These are phyloP conservation scores for Tachysurus fulvidraco DNA, from an alignment of 2,113 vertebrate genomes.

Conservation along the genomic window DNA sequence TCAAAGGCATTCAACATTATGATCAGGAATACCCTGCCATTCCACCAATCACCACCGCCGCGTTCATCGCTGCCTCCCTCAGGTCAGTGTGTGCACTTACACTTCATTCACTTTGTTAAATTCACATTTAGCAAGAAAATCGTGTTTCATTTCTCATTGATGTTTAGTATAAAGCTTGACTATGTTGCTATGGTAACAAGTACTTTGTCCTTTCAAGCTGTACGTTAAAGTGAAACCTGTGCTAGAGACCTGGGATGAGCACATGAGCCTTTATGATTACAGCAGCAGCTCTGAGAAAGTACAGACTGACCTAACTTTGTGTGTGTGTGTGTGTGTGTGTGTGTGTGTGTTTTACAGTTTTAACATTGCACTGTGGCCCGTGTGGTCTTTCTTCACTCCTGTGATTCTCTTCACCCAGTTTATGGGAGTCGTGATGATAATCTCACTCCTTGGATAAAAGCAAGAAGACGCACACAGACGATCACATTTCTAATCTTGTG, in stretches of 20 bases:
- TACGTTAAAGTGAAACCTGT: neutral
- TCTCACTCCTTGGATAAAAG: constrained; percentile 86
- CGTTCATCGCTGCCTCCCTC: constrained; percentile 88
- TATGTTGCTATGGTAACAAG: neutral
- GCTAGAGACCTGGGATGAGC: too few species aligned
- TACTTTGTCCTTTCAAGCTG: neutral
- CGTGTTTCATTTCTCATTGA: too few species aligned
- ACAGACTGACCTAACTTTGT: neutral
- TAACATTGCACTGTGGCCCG: constrained; percentile 89
- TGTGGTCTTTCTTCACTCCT: constrained; percentile 93
- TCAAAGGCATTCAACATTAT: constrained; percentile 83
- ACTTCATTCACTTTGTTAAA: neutral
- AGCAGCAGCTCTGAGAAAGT: too few species aligned
- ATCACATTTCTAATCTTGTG: neutral
- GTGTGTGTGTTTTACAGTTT: constrained; percentile 75
- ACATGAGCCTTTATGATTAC: too few species aligned
- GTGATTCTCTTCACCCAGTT: constrained; percentile 92
- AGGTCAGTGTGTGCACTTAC: constrained; percentile 75
- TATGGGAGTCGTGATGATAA: constrained; percentile 93
- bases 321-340: constrained; percentile 30
- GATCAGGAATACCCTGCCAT: constrained; percentile 85
- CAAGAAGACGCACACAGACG: neutral
- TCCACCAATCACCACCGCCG: constrained; percentile 83
- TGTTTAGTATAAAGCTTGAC: neutral
- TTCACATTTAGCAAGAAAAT: too few species aligned